Base-by-base conservation (phyloP, 1,140 invertebrate species). In the Drepana arcuata region DNA sequence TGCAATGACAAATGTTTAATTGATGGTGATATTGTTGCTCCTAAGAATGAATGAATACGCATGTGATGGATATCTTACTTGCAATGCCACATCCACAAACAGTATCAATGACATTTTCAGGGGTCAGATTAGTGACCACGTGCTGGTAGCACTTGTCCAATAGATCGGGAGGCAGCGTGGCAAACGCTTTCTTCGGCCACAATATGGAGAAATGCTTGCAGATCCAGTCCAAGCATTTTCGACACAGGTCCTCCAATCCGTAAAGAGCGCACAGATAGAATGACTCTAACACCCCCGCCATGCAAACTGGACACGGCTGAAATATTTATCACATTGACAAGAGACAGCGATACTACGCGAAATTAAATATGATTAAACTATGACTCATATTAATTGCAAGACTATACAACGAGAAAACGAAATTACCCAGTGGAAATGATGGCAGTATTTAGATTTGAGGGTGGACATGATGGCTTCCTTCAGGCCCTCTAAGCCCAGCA, bases 391-490 rank as follows among this genome's bases (percentile, higher is more conserved):
- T n/a, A n/a, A n/a, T n/a, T n/a, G n/a, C n/a, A n/a, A n/a, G n/a
- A n/a, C n/a, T n/a, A n/a, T n/a, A n/a, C n/a, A n/a, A n/a, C n/a
- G n/a, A n/a, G n/a, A n/a, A n/a, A n/a, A n/a, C n/a, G n/a, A n/a
- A n/a, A n/a, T 70, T 77, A 93, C 92, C 84, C 90, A 91, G 60
- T 95, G 93, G 68, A 95, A 96, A 58, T 93, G 91, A 72, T 97
- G 95, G 73, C 94, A 97, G 78, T 95, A 95, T 80, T 95, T 93
- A 2, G 90, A 90, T 79, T 94, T 94, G 3, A 97, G 79, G 0
- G 93, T 92, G 58, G 94, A 92, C 48, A 90, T 90, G 0, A 96
- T 93, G 1, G 95, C 92, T 85, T 96, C 93, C 73, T 95, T 95
- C 0, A 97, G 83, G 2, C 94, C 94, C 75, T 96, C 93, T 2